phyloP scores from a whole-genome alignment of 2,888 invertebrate genomes.

The Nudaria mundana region DNA sequence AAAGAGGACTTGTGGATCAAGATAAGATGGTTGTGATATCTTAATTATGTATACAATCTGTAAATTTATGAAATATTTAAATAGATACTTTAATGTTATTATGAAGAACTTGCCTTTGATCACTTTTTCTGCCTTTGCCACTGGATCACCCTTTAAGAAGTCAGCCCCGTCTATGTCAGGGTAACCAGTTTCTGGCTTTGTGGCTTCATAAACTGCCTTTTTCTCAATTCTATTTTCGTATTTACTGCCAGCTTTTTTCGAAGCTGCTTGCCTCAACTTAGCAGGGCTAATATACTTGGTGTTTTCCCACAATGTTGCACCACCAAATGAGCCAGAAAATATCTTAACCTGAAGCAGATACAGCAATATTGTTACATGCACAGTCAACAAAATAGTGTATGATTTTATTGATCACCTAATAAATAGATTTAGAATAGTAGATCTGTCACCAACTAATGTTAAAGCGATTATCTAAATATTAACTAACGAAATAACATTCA shows the following conservation, averaged over 20 bases:
- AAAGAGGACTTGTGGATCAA: no score
- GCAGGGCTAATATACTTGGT: slow-evolving; percentile 94
- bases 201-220: slow-evolving; percentile 87
- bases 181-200: slow-evolving; percentile 87
- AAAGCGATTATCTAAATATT: no score
- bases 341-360: slow-evolving; percentile 86
- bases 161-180: slow-evolving; percentile 87
- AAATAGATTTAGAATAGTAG: no score
- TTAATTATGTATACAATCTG: no score
- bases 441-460: no score
- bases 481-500: no score
- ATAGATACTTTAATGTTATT: neutral
- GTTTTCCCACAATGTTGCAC: slow-evolving; percentile 96
- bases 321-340: slow-evolving; percentile 97
- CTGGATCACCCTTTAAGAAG: slow-evolving; percentile 85
- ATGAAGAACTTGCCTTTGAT: slow-evolving; percentile 54
- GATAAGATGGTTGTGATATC: no score
- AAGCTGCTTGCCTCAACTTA: slow-evolving; percentile 87
- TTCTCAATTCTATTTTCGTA: slow-evolving; percentile 91
- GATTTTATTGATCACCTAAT: no score
- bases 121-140: slow-evolving; percentile 81
- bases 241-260: slow-evolving; percentile 85
- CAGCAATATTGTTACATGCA: no score
- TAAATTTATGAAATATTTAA: no score
- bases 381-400: no score